Evolutionary conservation across 2,113 vertebrate genomes (phyloP), one percentile per base, ranked within the genome.

Genomic region (Nansenia antarctica): DNA sequence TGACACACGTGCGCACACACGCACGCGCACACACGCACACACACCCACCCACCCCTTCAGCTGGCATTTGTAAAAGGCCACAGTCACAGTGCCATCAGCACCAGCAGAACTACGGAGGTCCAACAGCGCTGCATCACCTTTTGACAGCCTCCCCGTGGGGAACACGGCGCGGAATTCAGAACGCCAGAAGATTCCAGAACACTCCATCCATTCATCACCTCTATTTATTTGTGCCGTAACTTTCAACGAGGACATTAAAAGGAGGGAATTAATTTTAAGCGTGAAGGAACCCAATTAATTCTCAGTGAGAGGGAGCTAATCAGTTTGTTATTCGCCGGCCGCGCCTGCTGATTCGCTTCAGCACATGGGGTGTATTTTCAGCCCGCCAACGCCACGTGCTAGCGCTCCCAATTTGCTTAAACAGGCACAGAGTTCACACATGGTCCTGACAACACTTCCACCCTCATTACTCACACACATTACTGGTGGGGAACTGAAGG

Each of bases 261-360:
- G 83, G 55, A 78, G 26, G 52, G 69, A 91, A 90, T 91, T 82
- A 81, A 91, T 91, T 91, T 86, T 76, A 85, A 82, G 87, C 74
- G 78, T 88, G 81, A 88, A 82, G 79, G 77, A 90, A 88, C 75
- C 80, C 88, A 91, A 91, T 92, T 91, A 91, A 86, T 85, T 90
- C 79, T 84, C 83, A 78, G 76, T 54, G 73, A 78, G 82, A 74
- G 78, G 68, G 42, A 77, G 83, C 79, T 88, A 90, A 91, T 91
- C 85, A 78, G 73, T 88, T 85, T 81, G 86, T 64, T 82, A 81
- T 81, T 87, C 72, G 65, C 30, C 2, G 2, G 12, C 30, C 1
- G 59, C 37, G 31, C 58, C 45, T 49, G 45, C 20, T 31, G 26
- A n/a, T 30, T 64, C 14, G 65, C n/a, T n/a, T n/a, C n/a, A n/a